Percentiles rank a stretch among this genome's conserved stretches.
phyloP scores from a whole-genome alignment of 2,888 invertebrate species.

The Eilema depressum region DNA sequence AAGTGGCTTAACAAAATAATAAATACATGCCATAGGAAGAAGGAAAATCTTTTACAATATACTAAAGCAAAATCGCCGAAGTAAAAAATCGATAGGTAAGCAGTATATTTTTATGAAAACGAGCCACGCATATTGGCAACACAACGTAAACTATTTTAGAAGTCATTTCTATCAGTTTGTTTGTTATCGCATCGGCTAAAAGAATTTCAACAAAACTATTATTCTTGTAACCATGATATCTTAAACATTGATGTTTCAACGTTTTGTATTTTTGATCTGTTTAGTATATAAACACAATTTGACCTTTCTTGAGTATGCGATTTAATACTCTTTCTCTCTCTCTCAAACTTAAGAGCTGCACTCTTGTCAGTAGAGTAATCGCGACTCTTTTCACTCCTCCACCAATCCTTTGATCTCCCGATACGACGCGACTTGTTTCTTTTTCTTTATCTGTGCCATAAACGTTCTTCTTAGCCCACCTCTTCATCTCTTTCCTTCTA shows the following conservation, averaged over 20 bases:
- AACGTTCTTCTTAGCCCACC: too few relatives aligned
- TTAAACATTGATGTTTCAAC: not conserved
- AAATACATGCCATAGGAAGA: not conserved
- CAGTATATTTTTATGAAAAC: not conserved
- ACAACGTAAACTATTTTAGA: constrained; percentile 5
- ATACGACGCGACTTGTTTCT: too few relatives aligned
- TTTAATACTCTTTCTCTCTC: too few relatives aligned
- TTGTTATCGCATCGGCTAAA: constrained; percentile 3
- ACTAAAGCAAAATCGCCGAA: not conserved
- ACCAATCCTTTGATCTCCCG: too few relatives aligned
- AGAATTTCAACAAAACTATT: not conserved
- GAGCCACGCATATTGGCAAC: not conserved
- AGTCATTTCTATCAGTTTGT: constrained; percentile 4
- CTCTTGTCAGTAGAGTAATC: too few relatives aligned
- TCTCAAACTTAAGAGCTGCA: too few relatives aligned
- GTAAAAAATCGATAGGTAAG: not conserved
- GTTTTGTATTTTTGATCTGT: not conserved
- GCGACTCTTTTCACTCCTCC: too few relatives aligned
- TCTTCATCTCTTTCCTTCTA: too few relatives aligned
- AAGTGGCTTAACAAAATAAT: too few relatives aligned
- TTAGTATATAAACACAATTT: not conserved
- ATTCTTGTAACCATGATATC: not conserved
- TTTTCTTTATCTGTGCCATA: too few relatives aligned
- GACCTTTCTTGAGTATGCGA: not conserved
- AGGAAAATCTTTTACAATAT: not conserved